Evolutionary conservation across 2,113 vertebrate genomes (phyloP), one percentile per base, ranked within the genome.

Genomic region (Cephalopholis sonnerati): DNA sequence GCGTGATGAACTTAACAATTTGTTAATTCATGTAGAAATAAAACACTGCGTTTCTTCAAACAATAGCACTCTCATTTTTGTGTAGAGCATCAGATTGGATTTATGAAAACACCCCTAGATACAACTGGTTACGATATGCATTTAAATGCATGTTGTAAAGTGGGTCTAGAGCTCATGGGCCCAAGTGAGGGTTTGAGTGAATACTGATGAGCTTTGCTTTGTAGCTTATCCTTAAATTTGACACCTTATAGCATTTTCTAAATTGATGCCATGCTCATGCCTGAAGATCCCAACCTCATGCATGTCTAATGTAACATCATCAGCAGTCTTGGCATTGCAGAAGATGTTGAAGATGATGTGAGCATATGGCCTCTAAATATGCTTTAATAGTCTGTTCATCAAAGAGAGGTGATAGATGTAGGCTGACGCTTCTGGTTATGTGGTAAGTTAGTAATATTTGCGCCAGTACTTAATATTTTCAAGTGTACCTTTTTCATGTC

Each of bases 281-380:
- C 13, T 17, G 22, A 64, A 20, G 32, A 39, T 44, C 24, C 17
- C 24, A 55, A 41, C 44, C 15, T 54, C n/a, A 41, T 22, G 17
- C 66, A 77, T 7, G 41, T 51, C 46, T 51, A 51, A 69, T 53
- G 27, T 53, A 22, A 53, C 61, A 62, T 7, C 8, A 0, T 50
- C 54, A 68, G 53, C 17, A 61, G 29, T 50, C 54, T 18, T 64
- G 36, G 36, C 15, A 18, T 25, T 18, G 41, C 39, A 39, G 39
- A 54, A 46, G 66, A 48, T 63, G 27, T 18, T 66, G 65, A 41
- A 48, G 39, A 57, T 58, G 51, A 50, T 36, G 6, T 58, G 25
- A 76, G 48, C 64, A 75, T 63, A 46, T 70, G 65, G 58, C 22
- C 58, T 61, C 29, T 68, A 12, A 66, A 77, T 77, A 9, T 11